Evolutionary conservation across 2,113 vertebrate species (phyloP).

Genomic region (Campylorhamphus procurvoides): DNA sequence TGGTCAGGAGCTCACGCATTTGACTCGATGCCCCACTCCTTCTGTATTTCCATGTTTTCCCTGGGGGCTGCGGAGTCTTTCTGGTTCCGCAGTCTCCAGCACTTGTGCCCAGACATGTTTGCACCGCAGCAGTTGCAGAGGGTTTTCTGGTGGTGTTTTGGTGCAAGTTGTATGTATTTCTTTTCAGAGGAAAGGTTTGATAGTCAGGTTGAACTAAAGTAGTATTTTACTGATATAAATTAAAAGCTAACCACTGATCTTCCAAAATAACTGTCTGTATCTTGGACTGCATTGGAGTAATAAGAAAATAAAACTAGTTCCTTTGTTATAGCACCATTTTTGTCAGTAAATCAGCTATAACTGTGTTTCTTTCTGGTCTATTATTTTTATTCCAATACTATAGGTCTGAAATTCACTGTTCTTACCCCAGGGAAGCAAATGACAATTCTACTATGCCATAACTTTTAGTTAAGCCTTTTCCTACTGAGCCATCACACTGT

Average conservation of each 20-base stretch:
- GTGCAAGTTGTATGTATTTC: not conserved
- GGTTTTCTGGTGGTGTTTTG: not conserved
- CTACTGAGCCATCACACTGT: not conserved
- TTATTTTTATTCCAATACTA: conserved; percentile 13
- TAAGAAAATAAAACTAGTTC: not conserved
- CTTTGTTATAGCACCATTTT: not conserved
- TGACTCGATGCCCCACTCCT: not conserved
- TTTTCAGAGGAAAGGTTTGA: not conserved
- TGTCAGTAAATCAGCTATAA: not conserved
- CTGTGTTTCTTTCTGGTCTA: not conserved
- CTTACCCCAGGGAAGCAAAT: not conserved
- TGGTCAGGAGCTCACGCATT: accelerated
- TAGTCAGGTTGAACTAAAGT: not conserved
- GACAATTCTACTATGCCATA: not conserved
- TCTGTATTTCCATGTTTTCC: not conserved
- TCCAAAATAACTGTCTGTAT: not conserved
- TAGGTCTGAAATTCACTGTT: not conserved
- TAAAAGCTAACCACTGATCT: not conserved
- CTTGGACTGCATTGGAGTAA: not conserved
- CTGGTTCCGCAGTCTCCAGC: not conserved
- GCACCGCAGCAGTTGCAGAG: not conserved
- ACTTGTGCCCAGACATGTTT: accelerated
- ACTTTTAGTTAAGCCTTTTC: not conserved
- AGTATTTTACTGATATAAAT: not conserved
- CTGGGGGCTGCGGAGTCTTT: not conserved